Evolutionary conservation across 2,888 invertebrate genomes (phyloP), one percentile per base, ranked within the genome.

Genomic region (Cistogaster globosa): DNA sequence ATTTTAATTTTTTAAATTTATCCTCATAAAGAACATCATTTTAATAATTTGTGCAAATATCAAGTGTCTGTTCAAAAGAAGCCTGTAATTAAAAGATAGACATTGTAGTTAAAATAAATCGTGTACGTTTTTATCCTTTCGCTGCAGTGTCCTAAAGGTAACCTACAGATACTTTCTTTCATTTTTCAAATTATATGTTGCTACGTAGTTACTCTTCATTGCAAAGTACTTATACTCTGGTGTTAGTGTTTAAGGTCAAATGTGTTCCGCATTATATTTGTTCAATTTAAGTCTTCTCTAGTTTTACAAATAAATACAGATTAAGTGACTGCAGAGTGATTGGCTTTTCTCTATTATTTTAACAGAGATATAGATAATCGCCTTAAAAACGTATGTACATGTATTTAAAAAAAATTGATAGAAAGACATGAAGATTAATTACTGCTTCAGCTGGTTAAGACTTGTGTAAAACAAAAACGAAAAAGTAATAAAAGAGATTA

Each of bases 301-400:
- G 38, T 60, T 68, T 72, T 71, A 51, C 79, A 67, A 80, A 84
- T 62, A 76, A 72, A 80, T 68, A 84, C 32, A 68, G 80, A 84
- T 80, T 84, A 84, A 75, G 71, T 60, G 78, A 75, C 57, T 63
- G 55, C 58, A 76, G 55, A 67, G 72, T 84, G 80, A 84, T 84
- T 80, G 80, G 62, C 76, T 80, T 45, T 60, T 5, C 36, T 60
- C 7, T 71, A 38, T 62, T 42, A 4, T 32, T 32, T 32, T 72
- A 57, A 16, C 48, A 62, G 9, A 8, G 80, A 79, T 75, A 84
- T 32, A 67, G 79, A 75, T 79, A 84, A 75, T 74, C 57, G 48
- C 22, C 75, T 75, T 65, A 57, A 11, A n/a, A 32, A 20, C 18
- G n/a, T n/a, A n/a, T n/a, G n/a, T n/a, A 42, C 36, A 12, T 42